phyloP scores from a whole-genome alignment of 2,113 vertebrate species.

The Neolamprologus toae region DNA sequence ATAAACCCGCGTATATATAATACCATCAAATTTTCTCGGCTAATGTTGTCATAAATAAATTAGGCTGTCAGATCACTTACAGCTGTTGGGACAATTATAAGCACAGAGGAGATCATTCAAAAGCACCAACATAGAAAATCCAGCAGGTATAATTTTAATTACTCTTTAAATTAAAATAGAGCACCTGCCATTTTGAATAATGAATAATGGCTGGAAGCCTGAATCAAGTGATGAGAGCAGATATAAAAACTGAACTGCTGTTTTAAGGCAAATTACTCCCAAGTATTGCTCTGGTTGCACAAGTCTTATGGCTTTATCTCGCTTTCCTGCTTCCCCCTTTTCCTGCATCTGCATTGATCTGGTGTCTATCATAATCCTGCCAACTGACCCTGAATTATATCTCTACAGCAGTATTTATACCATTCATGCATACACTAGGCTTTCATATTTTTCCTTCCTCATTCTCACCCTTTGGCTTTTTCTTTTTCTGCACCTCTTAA shows the following conservation, averaged over 20 bases:
- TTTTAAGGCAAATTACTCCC: not conserved
- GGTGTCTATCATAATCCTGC: not conserved
- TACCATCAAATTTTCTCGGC: slow-evolving; percentile 1
- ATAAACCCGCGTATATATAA: not conserved
- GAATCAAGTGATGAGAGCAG: not conserved
- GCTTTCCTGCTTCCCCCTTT: not conserved
- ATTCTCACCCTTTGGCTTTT: not conserved
- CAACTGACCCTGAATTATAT: slow-evolving; percentile 4
- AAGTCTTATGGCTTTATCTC: not conserved
- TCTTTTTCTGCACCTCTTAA: not conserved
- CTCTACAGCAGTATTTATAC: not conserved
- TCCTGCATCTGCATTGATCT: not conserved
- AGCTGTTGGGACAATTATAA: not conserved
- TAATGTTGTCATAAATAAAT: slow-evolving; percentile 41
- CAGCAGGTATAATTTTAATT: not conserved
- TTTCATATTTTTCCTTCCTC: not conserved
- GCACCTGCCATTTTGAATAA: slow-evolving; percentile 13
- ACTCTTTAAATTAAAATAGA: slow-evolving; percentile 8
- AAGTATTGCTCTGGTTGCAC: not conserved
- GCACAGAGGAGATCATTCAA: not conserved
- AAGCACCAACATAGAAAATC: not conserved
- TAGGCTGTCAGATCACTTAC: slow-evolving; percentile 26
- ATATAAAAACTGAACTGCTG: not conserved
- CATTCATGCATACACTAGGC: not conserved
- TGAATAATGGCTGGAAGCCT: not conserved